Evolutionary conservation across 2,888 invertebrate genomes (phyloP).

Genomic region (Leuctra nigra): DNA sequence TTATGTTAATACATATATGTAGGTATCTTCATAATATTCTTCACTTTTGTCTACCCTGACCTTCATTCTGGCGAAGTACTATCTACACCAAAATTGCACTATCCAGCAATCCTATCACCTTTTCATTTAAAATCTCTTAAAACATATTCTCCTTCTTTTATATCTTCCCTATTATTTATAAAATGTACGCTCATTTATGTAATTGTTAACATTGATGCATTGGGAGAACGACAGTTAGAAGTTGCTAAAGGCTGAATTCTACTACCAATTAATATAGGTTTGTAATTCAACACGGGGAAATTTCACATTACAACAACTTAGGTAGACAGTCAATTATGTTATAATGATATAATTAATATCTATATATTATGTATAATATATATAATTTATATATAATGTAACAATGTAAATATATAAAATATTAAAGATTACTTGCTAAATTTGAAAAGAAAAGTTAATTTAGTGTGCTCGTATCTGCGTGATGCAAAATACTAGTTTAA

Average conservation of each 20-base stretch:
- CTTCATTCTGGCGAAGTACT: neutral
- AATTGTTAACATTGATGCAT: neutral
- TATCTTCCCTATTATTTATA: neutral
- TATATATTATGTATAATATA: constrained; percentile 25
- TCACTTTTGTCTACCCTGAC: no score
- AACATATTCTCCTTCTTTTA: constrained; percentile 10
- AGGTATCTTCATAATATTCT: no score
- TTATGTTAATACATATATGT: no score
- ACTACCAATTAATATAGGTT: neutral
- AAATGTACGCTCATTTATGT: neutral
- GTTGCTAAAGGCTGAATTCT: constrained; percentile 20
- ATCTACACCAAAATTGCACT: constrained; percentile 18
- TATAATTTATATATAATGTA: constrained; percentile 32
- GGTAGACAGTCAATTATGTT: neutral
- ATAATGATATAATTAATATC: constrained; percentile 17
- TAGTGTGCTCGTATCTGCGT: constrained; percentile 23
- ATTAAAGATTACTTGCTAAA: constrained; percentile 28
- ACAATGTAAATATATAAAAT: constrained; percentile 29
- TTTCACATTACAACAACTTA: constrained; percentile 8
- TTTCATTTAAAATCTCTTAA: constrained; percentile 19
- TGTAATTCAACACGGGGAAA: neutral
- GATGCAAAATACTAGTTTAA: constrained; percentile 16
- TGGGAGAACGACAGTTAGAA: constrained; percentile 19
- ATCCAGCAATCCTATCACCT: constrained; percentile 19
- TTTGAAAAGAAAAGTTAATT: constrained; percentile 23